Evolutionary conservation across 2,113 vertebrate genomes (phyloP), one percentile per base, ranked within the genome.

Genomic region (Alaudala cheleensis): DNA sequence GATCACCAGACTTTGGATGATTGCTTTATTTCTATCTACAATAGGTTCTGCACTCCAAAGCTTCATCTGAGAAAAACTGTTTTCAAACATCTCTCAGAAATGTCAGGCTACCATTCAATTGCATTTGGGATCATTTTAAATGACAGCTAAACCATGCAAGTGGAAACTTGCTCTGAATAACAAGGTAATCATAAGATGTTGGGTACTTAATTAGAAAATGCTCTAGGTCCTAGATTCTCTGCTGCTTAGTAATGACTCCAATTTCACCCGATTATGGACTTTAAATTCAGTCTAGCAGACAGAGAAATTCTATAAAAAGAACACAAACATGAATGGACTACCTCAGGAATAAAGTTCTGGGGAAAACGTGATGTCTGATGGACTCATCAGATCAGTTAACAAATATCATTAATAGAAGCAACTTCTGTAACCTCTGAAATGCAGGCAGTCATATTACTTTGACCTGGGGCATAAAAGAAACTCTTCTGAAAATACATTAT

Each of bases 41-140:
- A 93, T 83, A 76, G 87, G 71, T 70, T 73, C 42, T 64, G 70
- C 19, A 17, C 51, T 62, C 66, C 81, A 81, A 91, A 70, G 45
- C 34, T 93, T 72, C 29, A 77, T 49, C 49, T 87, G 33, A 82
- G 65, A 92, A 85, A 69, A 92, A 86, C 47, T 61, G 81, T 61
- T 82, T 82, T 47, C 82, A 90, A 92, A 86, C 42, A 80, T 51
- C 42, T 71, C 69, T 77, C 74, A 80, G 25, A 83, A 56, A 92
- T 85, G 88, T 87, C 81, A 94, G 44, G 65, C 61, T 24, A 70
- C 50, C 37, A 74, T 34, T 92, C 82, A 78, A 51, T 39, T 90
- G 69, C 33, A 83, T 86, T 91, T 77, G 66, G 62, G 62, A 80
- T 87, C 8, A 91, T 76, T 90, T 96, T 92, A 94, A 90, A 74